A percentile compares a stretch with the other conserved stretches of the same genome.
Evolutionary conservation across 2,797 vertebrate genomes (phyloP).

Genomic region (Myiotriccus ornatus): DNA sequence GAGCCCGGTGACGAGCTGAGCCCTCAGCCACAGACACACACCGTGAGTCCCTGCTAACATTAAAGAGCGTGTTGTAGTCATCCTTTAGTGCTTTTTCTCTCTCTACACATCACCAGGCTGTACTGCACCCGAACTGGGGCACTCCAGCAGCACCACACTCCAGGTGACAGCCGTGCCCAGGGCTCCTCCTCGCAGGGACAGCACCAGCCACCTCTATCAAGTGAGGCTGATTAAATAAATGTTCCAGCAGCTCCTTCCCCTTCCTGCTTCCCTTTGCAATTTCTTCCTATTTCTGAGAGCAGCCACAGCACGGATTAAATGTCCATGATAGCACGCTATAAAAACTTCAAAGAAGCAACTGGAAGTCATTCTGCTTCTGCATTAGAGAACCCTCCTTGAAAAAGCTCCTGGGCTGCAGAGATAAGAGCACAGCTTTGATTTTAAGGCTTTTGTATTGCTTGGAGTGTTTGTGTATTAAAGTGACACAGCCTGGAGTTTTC

Average conservation of each 20-base stretch:
- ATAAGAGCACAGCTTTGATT: conserved; percentile 74
- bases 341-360: conserved; percentile 73
- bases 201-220: neutral
- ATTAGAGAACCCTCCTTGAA: conserved; percentile 49
- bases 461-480: conserved; percentile 62
- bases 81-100: neutral
- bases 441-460: conserved; percentile 53
- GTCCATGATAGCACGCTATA: conserved; percentile 31
- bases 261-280: conserved; percentile 32
- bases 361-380: conserved; percentile 68
- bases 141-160: neutral
- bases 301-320: conserved; percentile 61
- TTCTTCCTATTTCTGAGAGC: conserved; percentile 54
- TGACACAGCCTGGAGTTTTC: conserved; percentile 59
- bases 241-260: neutral
- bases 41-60: neutral
- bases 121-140: neutral
- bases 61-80: neutral
- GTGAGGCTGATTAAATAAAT: neutral
- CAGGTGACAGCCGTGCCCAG: neutral
- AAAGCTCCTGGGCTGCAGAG: conserved; percentile 71
- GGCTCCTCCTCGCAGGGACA: neutral
- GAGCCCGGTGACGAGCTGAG: neutral
- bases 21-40: neutral
- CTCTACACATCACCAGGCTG: neutral